These are phyloP conservation scores for Hydrochoerus hydrochaeris DNA, from an alignment of 2,113 vertebrate species.

Conservation along the genomic window DNA sequence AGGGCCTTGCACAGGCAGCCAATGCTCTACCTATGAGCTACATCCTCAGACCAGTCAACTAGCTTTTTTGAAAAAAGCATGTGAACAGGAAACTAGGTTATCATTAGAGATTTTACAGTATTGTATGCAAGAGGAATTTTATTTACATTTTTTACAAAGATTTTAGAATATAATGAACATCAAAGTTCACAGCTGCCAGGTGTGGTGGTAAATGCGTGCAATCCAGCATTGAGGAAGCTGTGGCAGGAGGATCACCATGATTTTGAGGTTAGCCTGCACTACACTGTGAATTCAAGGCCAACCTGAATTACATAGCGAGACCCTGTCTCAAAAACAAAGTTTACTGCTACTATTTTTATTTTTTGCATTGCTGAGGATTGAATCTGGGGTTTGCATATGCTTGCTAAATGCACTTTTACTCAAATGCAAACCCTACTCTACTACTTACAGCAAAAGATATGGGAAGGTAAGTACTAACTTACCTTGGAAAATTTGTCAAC, in stretches of 20 bases:
- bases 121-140: not conserved
- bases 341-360: not conserved
- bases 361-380: not conserved
- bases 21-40: not conserved
- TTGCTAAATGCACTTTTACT: not conserved
- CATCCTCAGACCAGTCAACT: not conserved
- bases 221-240: too few relatives aligned
- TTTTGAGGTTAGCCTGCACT: too few relatives aligned
- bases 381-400: not conserved
- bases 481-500: constrained; percentile 89
- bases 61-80: constrained; percentile 2
- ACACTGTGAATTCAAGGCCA: too few relatives aligned
- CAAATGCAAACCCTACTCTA: not conserved
- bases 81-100: not conserved
- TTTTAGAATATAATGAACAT: not conserved
- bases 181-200: not conserved
- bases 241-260: too few relatives aligned
- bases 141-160: not conserved
- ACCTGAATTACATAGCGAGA: too few relatives aligned
- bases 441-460: not conserved
- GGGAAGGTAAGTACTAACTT: constrained; percentile 36
- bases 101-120: not conserved
- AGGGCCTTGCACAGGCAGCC: not conserved
- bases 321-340: not conserved
- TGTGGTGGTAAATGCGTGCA: too few relatives aligned